phyloP scores from a whole-genome alignment of 2,113 vertebrate species.

The Myodes glareolus region DNA sequence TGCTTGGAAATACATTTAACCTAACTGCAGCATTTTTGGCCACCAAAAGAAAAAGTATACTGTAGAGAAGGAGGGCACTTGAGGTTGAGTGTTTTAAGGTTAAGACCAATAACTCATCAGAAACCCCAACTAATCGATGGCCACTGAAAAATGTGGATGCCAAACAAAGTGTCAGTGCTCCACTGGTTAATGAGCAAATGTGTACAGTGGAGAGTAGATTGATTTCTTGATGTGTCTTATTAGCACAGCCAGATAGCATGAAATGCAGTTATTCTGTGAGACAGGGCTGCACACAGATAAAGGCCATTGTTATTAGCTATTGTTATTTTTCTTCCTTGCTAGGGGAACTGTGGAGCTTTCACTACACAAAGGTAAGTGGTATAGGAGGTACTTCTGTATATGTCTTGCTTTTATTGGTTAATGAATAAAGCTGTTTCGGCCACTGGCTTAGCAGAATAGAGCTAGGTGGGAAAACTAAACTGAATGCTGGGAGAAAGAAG shows the following conservation, averaged over 20 bases:
- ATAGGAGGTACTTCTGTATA: no score
- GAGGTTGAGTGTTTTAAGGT: background rate
- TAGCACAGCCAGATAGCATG: constrained; percentile 17
- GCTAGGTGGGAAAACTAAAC: no score
- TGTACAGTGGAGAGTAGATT: background rate
- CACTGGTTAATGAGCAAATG: background rate
- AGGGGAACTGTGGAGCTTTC: background rate
- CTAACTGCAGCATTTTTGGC: background rate
- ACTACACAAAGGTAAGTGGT: background rate
- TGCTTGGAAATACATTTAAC: background rate
- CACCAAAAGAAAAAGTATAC: background rate
- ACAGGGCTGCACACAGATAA: background rate
- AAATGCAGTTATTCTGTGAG: background rate
- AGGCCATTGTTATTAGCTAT: background rate
- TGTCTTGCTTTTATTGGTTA: no score
- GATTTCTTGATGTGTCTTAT: constrained; percentile 34
- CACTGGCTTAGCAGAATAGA: no score
- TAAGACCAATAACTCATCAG: constrained; percentile 20
- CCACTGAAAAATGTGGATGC: background rate
- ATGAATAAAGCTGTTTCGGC: no score
- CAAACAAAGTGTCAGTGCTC: background rate
- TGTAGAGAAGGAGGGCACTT: background rate
- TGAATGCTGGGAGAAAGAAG: no score
- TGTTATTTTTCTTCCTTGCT: background rate
- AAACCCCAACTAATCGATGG: constrained; percentile 4